Conservation (phyloP, 30 jellyfish, hydroid and myxozoan species). For the Catostylus mosaicus region DNA sequence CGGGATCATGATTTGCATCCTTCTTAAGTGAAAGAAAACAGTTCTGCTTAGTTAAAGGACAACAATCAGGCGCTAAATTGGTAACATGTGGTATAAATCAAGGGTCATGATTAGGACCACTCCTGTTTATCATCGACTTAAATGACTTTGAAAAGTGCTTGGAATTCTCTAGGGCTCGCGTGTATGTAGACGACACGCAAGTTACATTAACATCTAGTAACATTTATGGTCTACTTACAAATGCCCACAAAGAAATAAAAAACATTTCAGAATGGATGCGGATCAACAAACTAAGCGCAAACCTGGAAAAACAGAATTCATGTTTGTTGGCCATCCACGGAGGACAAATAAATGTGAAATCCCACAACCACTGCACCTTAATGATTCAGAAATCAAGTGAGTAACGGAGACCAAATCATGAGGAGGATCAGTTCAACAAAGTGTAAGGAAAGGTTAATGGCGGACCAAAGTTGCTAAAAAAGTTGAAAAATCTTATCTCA, state of each 20-base stretch:
- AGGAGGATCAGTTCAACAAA: too few relatives aligned
- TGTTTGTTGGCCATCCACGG: constrained; percentile 16
- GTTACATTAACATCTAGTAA: constrained; percentile 1
- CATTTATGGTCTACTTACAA: not conserved
- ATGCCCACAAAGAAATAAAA: not conserved
- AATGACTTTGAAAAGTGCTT: constrained; percentile 41
- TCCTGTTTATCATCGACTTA: constrained; percentile 25
- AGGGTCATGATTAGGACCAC: constrained; percentile 55
- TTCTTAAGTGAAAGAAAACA: constrained; percentile 12
- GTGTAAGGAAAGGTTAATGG: too few relatives aligned
- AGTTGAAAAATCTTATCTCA: too few relatives aligned
- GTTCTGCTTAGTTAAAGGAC: not conserved
- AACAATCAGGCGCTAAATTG: constrained; percentile 1
- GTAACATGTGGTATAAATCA: constrained; percentile 32
- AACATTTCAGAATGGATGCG: constrained; percentile 23
- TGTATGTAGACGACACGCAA: constrained; percentile 38
- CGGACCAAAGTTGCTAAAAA: too few relatives aligned
- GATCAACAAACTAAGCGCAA: not conserved
- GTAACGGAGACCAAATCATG: not conserved
- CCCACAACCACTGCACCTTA: constrained; percentile 4
- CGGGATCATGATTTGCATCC: constrained; percentile 22
- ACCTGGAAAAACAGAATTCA: constrained; percentile 14
- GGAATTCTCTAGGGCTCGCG: constrained; percentile 2
- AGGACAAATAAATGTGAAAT: not conserved
- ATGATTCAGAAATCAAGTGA: not conserved